Conservation (phyloP, 2,113 vertebrate species). For the Gymnogyps californianus region DNA sequence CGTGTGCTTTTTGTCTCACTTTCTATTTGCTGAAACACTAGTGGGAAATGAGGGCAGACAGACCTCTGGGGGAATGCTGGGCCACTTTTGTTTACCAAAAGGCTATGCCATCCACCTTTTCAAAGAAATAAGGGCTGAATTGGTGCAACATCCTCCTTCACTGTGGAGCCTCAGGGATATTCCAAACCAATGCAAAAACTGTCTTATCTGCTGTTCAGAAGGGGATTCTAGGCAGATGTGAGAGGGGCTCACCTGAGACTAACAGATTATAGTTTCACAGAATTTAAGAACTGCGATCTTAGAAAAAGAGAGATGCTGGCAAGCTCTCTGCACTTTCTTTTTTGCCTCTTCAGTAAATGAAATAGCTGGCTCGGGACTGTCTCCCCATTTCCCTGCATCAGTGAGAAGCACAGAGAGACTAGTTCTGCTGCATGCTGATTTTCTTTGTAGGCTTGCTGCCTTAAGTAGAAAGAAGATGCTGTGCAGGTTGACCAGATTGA, state of each 20-base stretch:
- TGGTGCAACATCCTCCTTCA: neutral
- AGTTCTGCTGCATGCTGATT: conserved; percentile 15
- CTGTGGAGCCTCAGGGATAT: neutral
- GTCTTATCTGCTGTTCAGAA: neutral
- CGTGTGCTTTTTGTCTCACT: neutral
- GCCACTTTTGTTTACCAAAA: neutral
- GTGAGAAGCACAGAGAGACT: neutral
- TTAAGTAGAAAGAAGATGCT: neutral
- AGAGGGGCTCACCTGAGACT: neutral
- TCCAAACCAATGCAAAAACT: neutral
- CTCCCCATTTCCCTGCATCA: neutral
- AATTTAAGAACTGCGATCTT: neutral
- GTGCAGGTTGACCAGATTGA: neutral
- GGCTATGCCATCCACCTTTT: neutral
- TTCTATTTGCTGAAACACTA: neutral
- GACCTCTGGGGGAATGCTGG: neutral
- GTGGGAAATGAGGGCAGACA: conserved; percentile 1
- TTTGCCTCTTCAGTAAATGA: neutral
- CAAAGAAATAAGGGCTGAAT: neutral
- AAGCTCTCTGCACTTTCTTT: neutral
- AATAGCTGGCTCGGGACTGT: neutral
- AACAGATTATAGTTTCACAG: neutral
- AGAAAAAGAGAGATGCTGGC: neutral
- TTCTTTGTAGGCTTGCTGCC: neutral
- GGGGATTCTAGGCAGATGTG: neutral